Base-by-base conservation (phyloP, 2,888 invertebrate genomes). In the Lasius platythorax region DNA sequence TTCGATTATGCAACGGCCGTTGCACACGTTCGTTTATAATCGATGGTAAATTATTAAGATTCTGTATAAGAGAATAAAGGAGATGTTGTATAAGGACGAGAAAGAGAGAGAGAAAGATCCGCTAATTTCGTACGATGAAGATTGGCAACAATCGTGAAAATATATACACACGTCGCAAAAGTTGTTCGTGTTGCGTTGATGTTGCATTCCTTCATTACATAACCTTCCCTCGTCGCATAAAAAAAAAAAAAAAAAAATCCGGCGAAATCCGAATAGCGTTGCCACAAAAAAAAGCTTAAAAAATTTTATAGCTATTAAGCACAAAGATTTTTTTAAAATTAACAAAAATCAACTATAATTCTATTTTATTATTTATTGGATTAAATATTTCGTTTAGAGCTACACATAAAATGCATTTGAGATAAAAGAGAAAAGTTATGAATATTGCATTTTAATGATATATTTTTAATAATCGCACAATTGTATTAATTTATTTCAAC, bases 111-210 rank as follows among this genome's bases (percentile, higher is more conserved):
- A 46, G 37, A 56, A 56, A 79, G 61, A 83, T 87, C 83, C 83
- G 82, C 84, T 87, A 87, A 87, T 88, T 90, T 88, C 89, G 83
- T 87, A 91, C 74, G 84, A 84, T 75, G 78, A 87, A 72, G 64
- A 84, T 85, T 85, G 81, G 67, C 68, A 81, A 85, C 83, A 84
- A 86, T 86, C 74, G 82, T 89, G 88, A 87, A 89, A 91, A 89
- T 89, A 87, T 74, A 73, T 79, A 82, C 66, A 70, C 50, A 84
- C 28, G 40, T 70, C 82, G 72, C 28, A 79, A 70, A 79, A 67
- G 30, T 9, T 58, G 28, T 58, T 73, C 23, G 33, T 75, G 40
- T 66, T 66, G 11, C 68, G 50, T 56, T 56, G n/a, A 46, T 72
- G 28, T 79, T 79, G 70, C 37, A 46, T 70, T 70, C 61, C 33